Conservation (phyloP, 2,113 vertebrate species). For the Otolemur garnettii region DNA sequence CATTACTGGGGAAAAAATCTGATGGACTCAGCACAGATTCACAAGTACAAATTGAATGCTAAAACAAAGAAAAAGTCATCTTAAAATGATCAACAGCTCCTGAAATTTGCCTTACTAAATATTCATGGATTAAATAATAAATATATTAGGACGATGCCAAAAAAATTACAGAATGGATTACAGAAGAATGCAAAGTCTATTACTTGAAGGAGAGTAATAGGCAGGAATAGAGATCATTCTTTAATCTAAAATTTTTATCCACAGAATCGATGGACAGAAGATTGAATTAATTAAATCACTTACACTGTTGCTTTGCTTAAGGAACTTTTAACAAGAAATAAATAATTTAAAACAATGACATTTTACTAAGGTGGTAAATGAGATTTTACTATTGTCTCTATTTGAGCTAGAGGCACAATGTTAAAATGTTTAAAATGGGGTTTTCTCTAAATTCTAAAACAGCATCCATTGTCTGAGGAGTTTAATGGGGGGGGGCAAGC, state of each 20-base stretch:
- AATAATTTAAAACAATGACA: neutral
- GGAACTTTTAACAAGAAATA: neutral
- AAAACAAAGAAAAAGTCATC: slow-evolving; percentile 46
- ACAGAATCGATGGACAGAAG: neutral
- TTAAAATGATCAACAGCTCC: slow-evolving; percentile 23
- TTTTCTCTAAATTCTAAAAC: neutral
- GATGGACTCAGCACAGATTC: neutral
- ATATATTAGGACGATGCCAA: neutral
- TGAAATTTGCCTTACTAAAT: slow-evolving; percentile 23
- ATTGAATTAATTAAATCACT: neutral
- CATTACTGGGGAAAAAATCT: slow-evolving; percentile 54
- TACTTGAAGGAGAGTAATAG: neutral
- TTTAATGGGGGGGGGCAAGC: neutral
- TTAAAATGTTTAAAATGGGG: neutral
- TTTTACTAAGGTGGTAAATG: neutral
- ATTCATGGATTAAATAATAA: neutral
- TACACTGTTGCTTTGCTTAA: neutral
- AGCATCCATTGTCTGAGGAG: neutral
- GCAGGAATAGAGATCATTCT: neutral
- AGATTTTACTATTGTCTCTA: slow-evolving; percentile 14
- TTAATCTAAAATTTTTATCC: neutral
- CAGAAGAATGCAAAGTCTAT: neutral
- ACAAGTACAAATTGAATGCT: slow-evolving; percentile 55
- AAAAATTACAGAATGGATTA: neutral
- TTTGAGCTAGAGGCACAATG: neutral